phyloP scores from a whole-genome alignment of 2,113 vertebrate species.

The Charadrius vociferus region DNA sequence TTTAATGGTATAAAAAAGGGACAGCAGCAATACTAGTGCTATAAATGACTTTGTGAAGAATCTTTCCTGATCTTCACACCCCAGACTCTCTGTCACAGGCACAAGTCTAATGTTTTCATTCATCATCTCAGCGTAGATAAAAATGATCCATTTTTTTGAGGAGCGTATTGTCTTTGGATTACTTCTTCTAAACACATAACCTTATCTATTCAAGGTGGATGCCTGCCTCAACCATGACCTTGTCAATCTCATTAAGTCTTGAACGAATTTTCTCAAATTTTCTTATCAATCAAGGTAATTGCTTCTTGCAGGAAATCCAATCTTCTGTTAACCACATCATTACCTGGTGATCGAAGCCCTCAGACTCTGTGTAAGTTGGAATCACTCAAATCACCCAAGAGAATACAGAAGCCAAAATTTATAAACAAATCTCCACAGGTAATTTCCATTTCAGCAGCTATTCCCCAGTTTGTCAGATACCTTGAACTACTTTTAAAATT shows the following conservation, averaged over 20 bases:
- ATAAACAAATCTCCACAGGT: conserved; percentile 6
- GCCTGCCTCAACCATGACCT: conserved; percentile 32
- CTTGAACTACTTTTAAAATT: not conserved
- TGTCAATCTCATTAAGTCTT: conserved; percentile 58
- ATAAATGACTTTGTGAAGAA: conserved; percentile 53
- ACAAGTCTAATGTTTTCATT: conserved; percentile 66
- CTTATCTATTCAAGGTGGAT: conserved; percentile 42
- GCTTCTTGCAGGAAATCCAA: conserved; percentile 56
- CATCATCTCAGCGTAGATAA: conserved; percentile 39
- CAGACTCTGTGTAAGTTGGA: conserved; percentile 8
- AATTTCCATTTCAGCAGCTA: conserved; percentile 12
- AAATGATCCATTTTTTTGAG: conserved; percentile 55
- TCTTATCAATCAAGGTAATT: conserved; percentile 67
- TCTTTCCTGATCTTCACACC: conserved; percentile 57
- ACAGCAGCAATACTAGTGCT: conserved; percentile 3
- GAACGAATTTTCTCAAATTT: conserved; percentile 59
- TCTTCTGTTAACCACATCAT: conserved; percentile 61
- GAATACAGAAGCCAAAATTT: conserved; percentile 4
- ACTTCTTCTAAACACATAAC: conserved; percentile 38
- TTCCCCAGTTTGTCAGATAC: not conserved
- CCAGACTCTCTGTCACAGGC: conserved; percentile 47
- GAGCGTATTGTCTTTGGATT: conserved; percentile 37
- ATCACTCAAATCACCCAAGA: conserved; percentile 38
- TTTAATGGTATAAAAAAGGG: conserved; percentile 30
- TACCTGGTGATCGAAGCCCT: conserved; percentile 46